phyloP scores from a whole-genome alignment of 1,140 invertebrate genomes.

The Ladona fulva region DNA sequence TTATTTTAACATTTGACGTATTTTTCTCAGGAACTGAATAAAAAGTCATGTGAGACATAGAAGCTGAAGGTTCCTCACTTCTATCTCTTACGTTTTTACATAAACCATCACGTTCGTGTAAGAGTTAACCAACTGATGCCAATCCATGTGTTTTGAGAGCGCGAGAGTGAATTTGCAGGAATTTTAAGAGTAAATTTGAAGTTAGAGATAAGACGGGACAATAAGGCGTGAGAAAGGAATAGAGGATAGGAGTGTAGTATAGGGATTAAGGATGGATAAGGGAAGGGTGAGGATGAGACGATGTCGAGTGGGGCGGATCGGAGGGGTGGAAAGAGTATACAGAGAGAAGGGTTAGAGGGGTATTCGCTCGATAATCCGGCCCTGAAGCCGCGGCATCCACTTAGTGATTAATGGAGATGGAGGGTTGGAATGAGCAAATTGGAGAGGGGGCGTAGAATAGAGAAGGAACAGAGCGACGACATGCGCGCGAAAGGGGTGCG shows the following conservation, averaged over 20 bases:
- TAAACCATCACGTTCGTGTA: too few relatives aligned
- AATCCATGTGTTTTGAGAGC: too few relatives aligned
- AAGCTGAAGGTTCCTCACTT: too few relatives aligned
- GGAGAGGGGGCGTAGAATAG: not conserved
- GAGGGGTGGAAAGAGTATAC: not conserved
- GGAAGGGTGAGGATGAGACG: not conserved
- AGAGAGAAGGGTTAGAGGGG: not conserved
- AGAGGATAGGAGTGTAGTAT: not conserved
- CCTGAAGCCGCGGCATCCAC: not conserved
- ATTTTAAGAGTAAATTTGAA: not conserved
- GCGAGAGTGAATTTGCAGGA: not conserved
- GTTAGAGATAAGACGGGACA: not conserved
- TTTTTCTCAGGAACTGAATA: too few relatives aligned
- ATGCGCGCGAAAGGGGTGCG: not conserved
- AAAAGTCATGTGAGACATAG: too few relatives aligned
- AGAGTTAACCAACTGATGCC: too few relatives aligned
- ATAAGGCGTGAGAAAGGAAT: not conserved
- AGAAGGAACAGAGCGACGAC: not conserved
- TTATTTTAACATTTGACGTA: too few relatives aligned
- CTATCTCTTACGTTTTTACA: too few relatives aligned
- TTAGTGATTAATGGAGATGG: conserved; percentile 9
- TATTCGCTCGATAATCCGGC: not conserved
- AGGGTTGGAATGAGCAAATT: not conserved
- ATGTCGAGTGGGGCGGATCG: not conserved
- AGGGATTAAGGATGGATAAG: not conserved